These are phyloP conservation scores for Agelaius phoeniceus DNA, from an alignment of 2,113 vertebrate species.

Conservation along the genomic window DNA sequence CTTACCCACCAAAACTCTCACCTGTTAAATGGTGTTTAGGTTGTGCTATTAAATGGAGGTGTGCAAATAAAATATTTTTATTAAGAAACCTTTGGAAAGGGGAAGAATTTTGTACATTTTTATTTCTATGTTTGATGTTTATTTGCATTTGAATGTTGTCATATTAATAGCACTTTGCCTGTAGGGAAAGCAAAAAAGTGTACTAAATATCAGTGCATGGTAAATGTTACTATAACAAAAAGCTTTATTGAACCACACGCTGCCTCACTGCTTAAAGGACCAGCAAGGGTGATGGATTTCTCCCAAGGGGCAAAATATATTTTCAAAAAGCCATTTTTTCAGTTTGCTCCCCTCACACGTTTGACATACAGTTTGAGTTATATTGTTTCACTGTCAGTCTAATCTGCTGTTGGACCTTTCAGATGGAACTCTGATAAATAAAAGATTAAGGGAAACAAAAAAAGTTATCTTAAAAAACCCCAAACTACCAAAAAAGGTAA, in stretches of 20 bases:
- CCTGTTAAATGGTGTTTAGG: not conserved
- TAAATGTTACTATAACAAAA: not conserved
- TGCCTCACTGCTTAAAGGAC: not conserved
- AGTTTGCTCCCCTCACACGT: not conserved
- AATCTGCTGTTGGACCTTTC: not conserved
- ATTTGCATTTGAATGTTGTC: not conserved
- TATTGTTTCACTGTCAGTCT: not conserved
- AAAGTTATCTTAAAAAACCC: rapidly evolving
- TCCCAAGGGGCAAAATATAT: not conserved
- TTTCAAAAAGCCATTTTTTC: not conserved
- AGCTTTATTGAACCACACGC: not conserved
- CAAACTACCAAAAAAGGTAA: not conserved
- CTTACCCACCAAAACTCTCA: not conserved
- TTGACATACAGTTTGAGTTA: not conserved
- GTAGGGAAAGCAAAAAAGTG: not conserved
- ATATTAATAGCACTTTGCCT: not conserved
- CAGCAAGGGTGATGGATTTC: not conserved
- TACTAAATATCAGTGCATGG: not conserved
- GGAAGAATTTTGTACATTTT: not conserved
- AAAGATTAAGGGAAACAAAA: not conserved
- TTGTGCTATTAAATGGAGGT: not conserved
- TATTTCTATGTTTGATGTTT: not conserved
- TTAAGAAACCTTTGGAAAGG: not conserved
- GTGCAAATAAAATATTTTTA: not conserved
- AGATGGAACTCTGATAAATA: not conserved